Base-by-base conservation (phyloP, 2,797 vertebrate species). In the Brotula barbata region DNA sequence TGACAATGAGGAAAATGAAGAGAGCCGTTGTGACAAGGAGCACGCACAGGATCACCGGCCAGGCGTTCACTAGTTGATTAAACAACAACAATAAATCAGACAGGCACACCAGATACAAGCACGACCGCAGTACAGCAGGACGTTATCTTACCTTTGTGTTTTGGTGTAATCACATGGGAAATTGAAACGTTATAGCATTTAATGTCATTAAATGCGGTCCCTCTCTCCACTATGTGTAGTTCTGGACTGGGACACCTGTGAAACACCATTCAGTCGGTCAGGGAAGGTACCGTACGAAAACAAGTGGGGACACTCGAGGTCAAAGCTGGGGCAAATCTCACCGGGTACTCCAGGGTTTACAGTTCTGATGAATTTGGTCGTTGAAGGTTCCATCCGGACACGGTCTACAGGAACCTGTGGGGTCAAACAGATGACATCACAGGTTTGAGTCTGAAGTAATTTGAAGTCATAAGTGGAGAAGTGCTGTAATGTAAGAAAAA, bases 351-450 rank as follows among this genome's bases (percentile, higher is more conserved):
- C 82, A 84, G n/a, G 85, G 74, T 81, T 77, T 88, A 60, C 92
- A 93, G 40, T 11, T 67, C 50, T 81, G 66, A 33, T 92, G 81
- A 7, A 15, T 71, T 64, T 87, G 28, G 64, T 92, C 68, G 6
- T 87, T 92, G 77, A 89, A 93, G 17, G 63, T 89, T 74, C 89
- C 89, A 0, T 72, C 0, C 12, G 86, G 85, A 71, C 92, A 93
- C 4, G 67, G 33, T 31, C 14, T 72, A 69, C 92, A 93, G 2
- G 37, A 47, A 44, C 85, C 92, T 93, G 84, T 12, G 6, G 3
- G 54, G 6, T 12, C 12, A 53, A 19, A 49, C 9, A 58, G 36
- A 8, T 73, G 15, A 15, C 54, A 36, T 28, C 25, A 28, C 4
- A 8, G 8, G 8, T 28, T 28, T 8, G 4, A 28, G 25, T n/a